Conservation (phyloP, 1,140 invertebrate genomes). For the Drosophila kanapiae region DNA sequence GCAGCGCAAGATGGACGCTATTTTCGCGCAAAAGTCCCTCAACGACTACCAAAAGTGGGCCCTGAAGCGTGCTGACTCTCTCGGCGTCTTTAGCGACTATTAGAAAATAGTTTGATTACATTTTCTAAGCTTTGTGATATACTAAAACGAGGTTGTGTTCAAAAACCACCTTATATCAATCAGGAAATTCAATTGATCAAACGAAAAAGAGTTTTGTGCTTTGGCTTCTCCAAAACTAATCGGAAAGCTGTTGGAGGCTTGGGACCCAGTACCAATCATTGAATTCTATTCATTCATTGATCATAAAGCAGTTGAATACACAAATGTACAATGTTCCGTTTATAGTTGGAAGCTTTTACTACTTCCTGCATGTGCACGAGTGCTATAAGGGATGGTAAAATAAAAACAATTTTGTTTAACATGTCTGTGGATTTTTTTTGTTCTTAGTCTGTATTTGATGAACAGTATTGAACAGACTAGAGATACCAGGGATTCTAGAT, state of each 20-base stretch:
- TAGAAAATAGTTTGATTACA: conserved; percentile 12
- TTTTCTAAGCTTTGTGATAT: conserved; percentile 15
- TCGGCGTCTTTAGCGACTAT: conserved; percentile 75
- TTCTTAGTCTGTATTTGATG: too few species aligned
- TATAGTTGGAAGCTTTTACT: too few species aligned
- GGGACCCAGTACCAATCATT: too few species aligned
- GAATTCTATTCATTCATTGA: too few species aligned
- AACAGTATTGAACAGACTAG: too few species aligned
- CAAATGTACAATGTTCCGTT: too few species aligned
- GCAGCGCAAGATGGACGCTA: conserved; percentile 55
- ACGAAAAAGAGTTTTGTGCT: background rate
- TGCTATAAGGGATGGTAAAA: too few species aligned
- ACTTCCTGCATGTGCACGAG: too few species aligned
- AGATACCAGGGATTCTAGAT: too few species aligned
- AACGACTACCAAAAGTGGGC: conserved; percentile 65
- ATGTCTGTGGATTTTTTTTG: too few species aligned
- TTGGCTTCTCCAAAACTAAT: background rate
- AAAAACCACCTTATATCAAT: background rate
- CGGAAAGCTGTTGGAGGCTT: background rate
- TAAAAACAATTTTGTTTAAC: too few species aligned
- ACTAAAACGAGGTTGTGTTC: background rate
- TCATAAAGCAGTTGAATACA: too few species aligned
- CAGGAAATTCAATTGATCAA: background rate
- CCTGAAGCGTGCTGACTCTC: conserved; percentile 60
- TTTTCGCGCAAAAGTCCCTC: conserved; percentile 63